Evolutionary conservation across 1,140 invertebrate species (phyloP).

Genomic region (Teleogryllus occipitalis): DNA sequence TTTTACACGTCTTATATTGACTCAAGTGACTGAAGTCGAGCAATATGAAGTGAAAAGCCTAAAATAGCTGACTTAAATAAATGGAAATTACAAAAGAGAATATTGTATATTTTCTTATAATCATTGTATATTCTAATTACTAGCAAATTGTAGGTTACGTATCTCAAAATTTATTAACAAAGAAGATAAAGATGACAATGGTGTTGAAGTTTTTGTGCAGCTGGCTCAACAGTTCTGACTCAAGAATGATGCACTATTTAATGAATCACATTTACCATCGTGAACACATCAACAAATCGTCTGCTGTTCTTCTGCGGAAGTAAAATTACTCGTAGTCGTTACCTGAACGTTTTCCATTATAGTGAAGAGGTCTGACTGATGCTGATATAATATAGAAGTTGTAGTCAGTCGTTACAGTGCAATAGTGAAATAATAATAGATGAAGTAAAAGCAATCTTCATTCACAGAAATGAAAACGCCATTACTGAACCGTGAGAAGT

Average conservation of each 20-base stretch:
- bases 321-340: background rate
- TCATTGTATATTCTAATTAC: too few species aligned
- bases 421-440: background rate
- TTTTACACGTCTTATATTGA: too few species aligned
- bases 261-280: background rate
- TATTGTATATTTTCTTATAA: too few species aligned
- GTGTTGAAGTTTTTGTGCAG: background rate
- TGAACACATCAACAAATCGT: background rate
- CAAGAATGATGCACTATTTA: background rate
- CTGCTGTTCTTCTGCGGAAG: background rate
- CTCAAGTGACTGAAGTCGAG: too few species aligned
- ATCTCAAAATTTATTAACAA: too few species aligned
- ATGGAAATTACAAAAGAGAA: too few species aligned
- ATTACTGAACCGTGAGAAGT: too few species aligned
- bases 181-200: too few species aligned
- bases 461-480: background rate
- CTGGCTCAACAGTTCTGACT: background rate
- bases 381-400: background rate
- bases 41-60: too few species aligned
- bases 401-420: background rate
- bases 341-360: background rate
- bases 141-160: too few species aligned
- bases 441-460: background rate
- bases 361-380: background rate
- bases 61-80: too few species aligned